Evolutionary conservation across 1,140 invertebrate genomes (phyloP), one percentile per base, ranked within the genome.

Genomic region (Conus ventricosus): DNA sequence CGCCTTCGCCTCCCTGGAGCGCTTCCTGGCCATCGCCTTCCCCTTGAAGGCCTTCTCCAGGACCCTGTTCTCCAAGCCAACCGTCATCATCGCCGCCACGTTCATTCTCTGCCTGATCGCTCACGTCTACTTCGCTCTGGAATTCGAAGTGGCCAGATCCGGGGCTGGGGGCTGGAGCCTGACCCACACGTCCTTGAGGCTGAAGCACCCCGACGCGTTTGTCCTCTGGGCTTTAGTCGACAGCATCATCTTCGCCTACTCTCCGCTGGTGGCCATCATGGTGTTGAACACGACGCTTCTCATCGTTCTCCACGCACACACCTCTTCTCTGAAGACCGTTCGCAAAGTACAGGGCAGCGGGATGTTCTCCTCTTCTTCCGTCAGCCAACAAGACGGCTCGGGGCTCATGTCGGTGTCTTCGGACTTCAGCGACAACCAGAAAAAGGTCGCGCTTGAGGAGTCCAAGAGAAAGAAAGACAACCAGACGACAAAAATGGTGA

Each of bases 11-110:
- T 53, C 67, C 39, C 51, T 86, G 39, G 84, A 86, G 39, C 60
- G 84, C 2, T 86, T 71, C 63, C 84, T 86, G 25, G 84, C 67
- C 27, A 75, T 86, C 8, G 67, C 84, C 67, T 86, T 86, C 84
- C 84, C 84, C 0, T 51, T 86, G 63, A 86, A 86, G 71, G 53
- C 51, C 67, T 15, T 76, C 15, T 54, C 84, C 4, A 39, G 67
- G 7, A 17, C 20, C 0, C 15, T 86, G 60, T 27, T 15, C 13
- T 11, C 67, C 67, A 51, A 76, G 20, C 63, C 84, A 17, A 8
- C 15, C 20, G 39, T 25, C 63, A 51, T 54, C 27, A 63, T 76
- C 27, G 4, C 54, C 60, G 60, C 84, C 15, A 39, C 39, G 15
- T 86, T 86, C 67, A 3, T 39, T 6, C 39, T 54, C 13, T 23